Evolutionary conservation across 2,113 vertebrate genomes (phyloP), one percentile per base, ranked within the genome.

Genomic region (Sphyrna mokarran): DNA sequence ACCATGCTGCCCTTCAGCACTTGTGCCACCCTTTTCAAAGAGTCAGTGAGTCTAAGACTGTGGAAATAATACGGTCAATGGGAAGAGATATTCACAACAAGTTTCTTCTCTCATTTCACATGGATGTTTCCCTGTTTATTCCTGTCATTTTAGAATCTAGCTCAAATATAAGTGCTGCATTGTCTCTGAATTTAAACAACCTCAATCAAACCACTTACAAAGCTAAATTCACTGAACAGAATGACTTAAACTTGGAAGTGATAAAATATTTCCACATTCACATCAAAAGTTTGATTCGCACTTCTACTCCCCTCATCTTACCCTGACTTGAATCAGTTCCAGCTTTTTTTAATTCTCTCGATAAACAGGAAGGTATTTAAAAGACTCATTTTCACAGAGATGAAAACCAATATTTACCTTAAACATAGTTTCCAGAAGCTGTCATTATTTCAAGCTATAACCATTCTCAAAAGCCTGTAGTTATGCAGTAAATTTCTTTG

Each of bases 381-480:
- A 58, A 61, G 86, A 90, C 54, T 83, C 40, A 61, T 40, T 61
- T 70, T 69, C 63, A 69, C 91, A 10, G 66, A 94, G 61, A 70
- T 66, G 33, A 26, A 93, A 93, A 66, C 66, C 58, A 54, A 61
- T 69, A 22, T 94, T 94, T 69, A 94, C n/a, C n/a, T 94, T 37
- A 94, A 94, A 68, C 66, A 94, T 37, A 70, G 91, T 37, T 94
- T 69, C 43, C 66, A 94, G 63, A 94, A 69, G 66, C 91, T 70
- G 91, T 94, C 91, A 94, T 43, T 94, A 40, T 22, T 94, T 40
- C 91, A 69, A 70, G 70, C 69, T 22, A 43, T 94, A 69, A 69
- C 37, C 66, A 94, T 58, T 58, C n/a, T 69, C 63, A 94, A 94
- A 70, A 94, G 8, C 91, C 63, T 70, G 18, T 68, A 69, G 18